Evolutionary conservation across 2,113 vertebrate genomes (phyloP).

Genomic region (Origma solitaria): DNA sequence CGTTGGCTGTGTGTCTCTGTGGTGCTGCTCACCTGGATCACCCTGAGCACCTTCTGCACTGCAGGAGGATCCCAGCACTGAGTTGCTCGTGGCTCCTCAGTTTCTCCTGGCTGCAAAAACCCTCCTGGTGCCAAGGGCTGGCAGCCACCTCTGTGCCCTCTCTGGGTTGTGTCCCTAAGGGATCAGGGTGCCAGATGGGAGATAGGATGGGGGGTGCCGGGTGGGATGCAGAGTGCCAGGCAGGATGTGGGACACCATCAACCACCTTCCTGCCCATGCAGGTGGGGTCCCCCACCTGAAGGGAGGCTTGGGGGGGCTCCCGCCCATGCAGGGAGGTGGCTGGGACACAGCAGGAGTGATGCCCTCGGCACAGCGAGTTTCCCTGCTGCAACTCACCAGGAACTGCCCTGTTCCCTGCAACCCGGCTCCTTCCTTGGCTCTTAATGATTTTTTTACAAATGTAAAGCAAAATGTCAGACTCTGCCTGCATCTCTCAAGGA

Average conservation of each 20-base stretch:
- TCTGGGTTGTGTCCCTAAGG: neutral
- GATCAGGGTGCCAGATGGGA: neutral
- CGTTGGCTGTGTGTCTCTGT: neutral
- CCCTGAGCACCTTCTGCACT: fast-evolving
- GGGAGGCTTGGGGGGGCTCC: neutral
- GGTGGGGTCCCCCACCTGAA: neutral
- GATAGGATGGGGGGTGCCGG: too few species aligned
- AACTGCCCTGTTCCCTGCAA: neutral
- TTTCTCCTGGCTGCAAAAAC: neutral
- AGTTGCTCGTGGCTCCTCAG: neutral
- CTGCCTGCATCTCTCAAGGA: neutral
- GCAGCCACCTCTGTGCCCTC: neutral
- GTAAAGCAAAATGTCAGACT: neutral
- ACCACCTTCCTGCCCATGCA: neutral
- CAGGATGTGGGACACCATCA: neutral
- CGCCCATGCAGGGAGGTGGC: neutral
- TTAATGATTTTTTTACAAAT: neutral
- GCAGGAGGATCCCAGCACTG: neutral
- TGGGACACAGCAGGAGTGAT: neutral
- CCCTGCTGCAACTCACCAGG: neutral
- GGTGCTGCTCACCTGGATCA: neutral
- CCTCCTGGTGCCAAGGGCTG: neutral
- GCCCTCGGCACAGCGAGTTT: neutral
- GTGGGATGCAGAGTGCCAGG: too few species aligned
- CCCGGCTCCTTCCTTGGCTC: neutral